Evolutionary conservation across 2,797 vertebrate species (phyloP).

Genomic region (Saguinus oedipus): DNA sequence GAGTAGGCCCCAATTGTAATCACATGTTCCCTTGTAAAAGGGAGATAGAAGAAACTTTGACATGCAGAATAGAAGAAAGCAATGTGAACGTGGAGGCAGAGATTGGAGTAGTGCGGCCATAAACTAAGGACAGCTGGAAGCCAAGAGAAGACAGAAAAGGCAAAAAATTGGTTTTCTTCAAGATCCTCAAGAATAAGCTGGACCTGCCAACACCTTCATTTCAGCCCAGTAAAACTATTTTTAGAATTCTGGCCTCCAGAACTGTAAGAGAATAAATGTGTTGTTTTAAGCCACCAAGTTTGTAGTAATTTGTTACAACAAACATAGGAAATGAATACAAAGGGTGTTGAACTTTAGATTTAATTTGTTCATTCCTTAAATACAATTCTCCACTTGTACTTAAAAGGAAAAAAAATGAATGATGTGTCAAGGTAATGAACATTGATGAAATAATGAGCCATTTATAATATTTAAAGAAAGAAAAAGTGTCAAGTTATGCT

Average conservation of each 20-base stretch:
- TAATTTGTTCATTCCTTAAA: slow-evolving; percentile 38
- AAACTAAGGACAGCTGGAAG: not conserved
- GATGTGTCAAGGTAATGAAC: slow-evolving; percentile 27
- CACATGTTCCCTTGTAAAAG: not conserved
- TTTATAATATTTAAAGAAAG: slow-evolving; percentile 52
- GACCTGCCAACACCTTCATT: not conserved
- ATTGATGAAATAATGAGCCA: slow-evolving; percentile 39
- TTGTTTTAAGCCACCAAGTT: not conserved
- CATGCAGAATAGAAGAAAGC: not conserved
- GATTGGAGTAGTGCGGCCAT: not conserved
- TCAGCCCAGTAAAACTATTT: not conserved
- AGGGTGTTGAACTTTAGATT: not conserved
- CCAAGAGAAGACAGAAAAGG: not conserved
- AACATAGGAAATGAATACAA: not conserved
- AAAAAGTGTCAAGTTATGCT: slow-evolving; percentile 26
- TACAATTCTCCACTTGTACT: slow-evolving; percentile 26
- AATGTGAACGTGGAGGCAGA: not conserved
- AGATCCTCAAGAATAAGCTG: not conserved
- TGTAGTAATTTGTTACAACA: slow-evolving; percentile 25
- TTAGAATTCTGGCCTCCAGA: not conserved
- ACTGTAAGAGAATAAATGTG: not conserved
- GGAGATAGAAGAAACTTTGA: not conserved
- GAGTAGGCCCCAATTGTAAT: not conserved
- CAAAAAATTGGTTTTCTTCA: not conserved
- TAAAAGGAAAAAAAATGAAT: slow-evolving; percentile 52